Evolutionary conservation across 30 jellyfish, hydroid and myxozoan genomes (phyloP), one percentile per base, ranked within the genome.

Genomic region (Hydractinia echinata): DNA sequence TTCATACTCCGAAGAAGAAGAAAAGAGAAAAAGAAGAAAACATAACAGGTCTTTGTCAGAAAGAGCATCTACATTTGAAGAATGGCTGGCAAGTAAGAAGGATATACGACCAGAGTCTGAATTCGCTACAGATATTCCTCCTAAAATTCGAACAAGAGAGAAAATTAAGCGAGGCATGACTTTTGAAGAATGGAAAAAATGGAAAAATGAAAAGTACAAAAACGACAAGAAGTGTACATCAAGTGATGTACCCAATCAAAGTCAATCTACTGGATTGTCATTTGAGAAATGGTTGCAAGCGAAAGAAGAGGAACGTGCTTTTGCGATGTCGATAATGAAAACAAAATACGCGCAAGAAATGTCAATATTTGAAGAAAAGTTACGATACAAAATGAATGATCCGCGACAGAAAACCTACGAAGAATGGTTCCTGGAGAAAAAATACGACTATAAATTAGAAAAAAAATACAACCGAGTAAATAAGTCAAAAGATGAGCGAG

Each of bases 391-490:
- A 71, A 19, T 20, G 55, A 20, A 71, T 15, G 53, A 71, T 52
- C 81, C 81, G 51, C 81, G 51, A 15, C 10, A 19, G 53, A 71
- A 71, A 50, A 71, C 81, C 14, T 71, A 19, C 81, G 81, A 71
- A 60, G 81, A 71, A 71, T 71, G 81, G 81, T 30, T 52, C 1
- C n/a, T 71, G 51, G 81, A 71, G 67, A 71, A 71, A 71, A 71
- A 48, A 60, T 71, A 71, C 2, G 81, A 71, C 15, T 54, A 8
- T 7, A 71, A 20, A 52, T n/a, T 8, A 30, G 55, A 52, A 8
- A 30, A 71, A 10, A 8, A 8, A 1, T 19, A 71, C 39, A 8
- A 7, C 13, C 30, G 10, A 71, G 18, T 54, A 8, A 60, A 71
- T 3, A 7, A 50, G 21, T 13, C 14, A 0, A 50, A 71, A 71